Base-by-base conservation (phyloP, 2,888 invertebrate genomes). In the Clanis bilineata region DNA sequence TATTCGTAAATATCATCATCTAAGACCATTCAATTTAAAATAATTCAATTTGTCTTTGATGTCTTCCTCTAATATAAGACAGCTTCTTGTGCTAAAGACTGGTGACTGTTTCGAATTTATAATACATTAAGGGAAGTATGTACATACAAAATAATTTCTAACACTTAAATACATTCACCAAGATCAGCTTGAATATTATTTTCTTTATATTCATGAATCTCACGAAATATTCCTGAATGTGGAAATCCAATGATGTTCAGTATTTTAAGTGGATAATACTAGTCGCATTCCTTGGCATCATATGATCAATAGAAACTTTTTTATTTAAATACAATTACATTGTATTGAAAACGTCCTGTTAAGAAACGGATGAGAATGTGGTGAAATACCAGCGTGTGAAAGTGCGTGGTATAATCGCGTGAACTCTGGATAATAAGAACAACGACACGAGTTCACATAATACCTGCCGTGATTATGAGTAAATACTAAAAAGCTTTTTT, bases 401-500 rank as follows among this genome's bases (percentile, higher is more conserved):
- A 51, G 51, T 51, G 51, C 18, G 32, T 51, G 32, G 32, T 32
- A 32, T 32, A 51, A 51, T 51, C 15, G 28, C 32, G 51, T 32
- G 32, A 15, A 32, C 51, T 51, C 28, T 18, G 21, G 41, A n/a
- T 32, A 10, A 51, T 51, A 32, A 51, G 51, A 28, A 51, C 51
- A 51, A 51, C 32, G 51, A 51, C 51, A 56, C 61, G 60, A 67
- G 64, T 66, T 68, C 63, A 68, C 68, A 70, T 65, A 7, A 15
- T 7, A 25, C 15, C 39, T n/a, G 5, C 9, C 18, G 15, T 41
- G 18, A 10, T 10, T 36, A 6, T 36, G 10, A 36, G 36, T n/a
- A n/a, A n/a, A n/a, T n/a, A n/a, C n/a, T n/a, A n/a, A n/a, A n/a
- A n/a, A n/a, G n/a, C n/a, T n/a, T n/a, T n/a, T n/a, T n/a, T n/a